Evolutionary conservation across 2,888 invertebrate species (phyloP).

Genomic region (Pristionchus arcanus): DNA sequence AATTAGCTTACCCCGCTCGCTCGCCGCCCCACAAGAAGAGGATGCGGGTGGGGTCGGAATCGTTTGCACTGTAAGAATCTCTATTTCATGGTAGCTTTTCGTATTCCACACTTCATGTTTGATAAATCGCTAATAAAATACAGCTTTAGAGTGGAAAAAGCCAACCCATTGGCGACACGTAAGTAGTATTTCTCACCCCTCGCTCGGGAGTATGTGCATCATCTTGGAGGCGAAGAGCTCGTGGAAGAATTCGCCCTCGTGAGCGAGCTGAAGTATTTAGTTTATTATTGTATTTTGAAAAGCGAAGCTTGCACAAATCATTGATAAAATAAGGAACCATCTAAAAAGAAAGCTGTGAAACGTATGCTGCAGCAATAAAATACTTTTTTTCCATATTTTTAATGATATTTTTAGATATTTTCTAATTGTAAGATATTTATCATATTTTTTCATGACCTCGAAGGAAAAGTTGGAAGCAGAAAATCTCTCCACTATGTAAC

Average conservation of each 20-base stretch:
- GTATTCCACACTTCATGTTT: background rate
- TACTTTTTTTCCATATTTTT: no score
- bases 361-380: no score
- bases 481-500: no score
- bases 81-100: background rate
- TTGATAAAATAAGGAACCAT: no score
- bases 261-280: background rate
- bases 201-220: background rate
- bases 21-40: background rate
- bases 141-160: background rate
- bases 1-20: background rate
- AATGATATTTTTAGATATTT: no score
- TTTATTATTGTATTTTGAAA: background rate
- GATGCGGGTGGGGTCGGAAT: background rate
- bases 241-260: constrained; percentile 35
- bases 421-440: no score
- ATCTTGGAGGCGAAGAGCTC: constrained; percentile 25
- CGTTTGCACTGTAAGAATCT: background rate
- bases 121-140: background rate
- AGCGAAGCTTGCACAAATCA: no score
- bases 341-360: no score
- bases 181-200: background rate
- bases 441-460: no score
- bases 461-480: no score
- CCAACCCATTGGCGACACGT: no score